phyloP scores from a whole-genome alignment of 2,113 vertebrate genomes.

The Anoura caudifer region DNA sequence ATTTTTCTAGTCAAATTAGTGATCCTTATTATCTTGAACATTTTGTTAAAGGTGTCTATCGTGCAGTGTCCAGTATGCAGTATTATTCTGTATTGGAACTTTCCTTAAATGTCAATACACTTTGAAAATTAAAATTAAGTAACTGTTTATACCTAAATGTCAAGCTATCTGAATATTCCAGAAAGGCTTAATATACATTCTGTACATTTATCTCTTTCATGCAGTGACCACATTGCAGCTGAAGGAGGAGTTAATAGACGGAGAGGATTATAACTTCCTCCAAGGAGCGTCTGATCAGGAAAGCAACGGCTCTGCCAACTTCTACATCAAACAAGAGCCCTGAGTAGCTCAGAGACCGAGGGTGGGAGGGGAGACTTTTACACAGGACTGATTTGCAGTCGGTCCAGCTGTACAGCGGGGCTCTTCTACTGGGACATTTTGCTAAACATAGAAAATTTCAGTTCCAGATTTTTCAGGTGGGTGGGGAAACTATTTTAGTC shows the following conservation, averaged over 20 bases:
- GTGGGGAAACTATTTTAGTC: constrained; percentile 77
- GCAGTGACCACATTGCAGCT: constrained; percentile 91
- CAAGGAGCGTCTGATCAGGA: constrained; percentile 97
- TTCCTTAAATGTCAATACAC: background rate
- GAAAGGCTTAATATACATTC: background rate
- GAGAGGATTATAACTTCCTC: constrained; percentile 93
- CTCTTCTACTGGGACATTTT: constrained; percentile 79
- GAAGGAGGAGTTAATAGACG: constrained; percentile 93
- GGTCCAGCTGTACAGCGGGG: constrained; percentile 57
- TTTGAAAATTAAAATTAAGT: constrained; percentile 12
- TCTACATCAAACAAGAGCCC: constrained; percentile 98
- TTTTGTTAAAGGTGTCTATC: background rate
- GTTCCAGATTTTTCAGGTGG: constrained; percentile 83
- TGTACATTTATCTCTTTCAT: constrained; percentile 29
- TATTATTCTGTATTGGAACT: background rate
- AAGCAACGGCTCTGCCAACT: constrained; percentile 96
- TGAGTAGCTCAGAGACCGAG: constrained; percentile 78
- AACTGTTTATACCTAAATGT: background rate
- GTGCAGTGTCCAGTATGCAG: background rate
- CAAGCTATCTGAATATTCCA: background rate
- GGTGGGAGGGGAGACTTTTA: constrained; percentile 72
- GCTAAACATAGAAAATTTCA: constrained; percentile 82
- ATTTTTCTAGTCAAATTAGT: background rate
- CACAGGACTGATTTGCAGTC: constrained; percentile 75
- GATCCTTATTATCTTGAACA: background rate